phyloP scores from a whole-genome alignment of 92 coral and sea anemone genomes.

The Pocillopora grandis region DNA sequence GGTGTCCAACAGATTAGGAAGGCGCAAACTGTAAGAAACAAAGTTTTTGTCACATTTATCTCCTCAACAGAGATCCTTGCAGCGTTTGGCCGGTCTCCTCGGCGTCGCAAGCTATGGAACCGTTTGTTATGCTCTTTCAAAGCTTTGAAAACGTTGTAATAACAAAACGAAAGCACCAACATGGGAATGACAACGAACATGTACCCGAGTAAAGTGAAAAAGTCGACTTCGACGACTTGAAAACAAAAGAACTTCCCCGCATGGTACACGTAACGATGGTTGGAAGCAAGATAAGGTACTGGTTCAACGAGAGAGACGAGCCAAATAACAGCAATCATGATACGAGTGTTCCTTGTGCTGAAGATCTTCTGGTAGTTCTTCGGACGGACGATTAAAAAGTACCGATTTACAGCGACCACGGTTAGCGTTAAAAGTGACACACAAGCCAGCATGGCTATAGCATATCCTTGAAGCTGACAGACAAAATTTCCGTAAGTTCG shows the following conservation, averaged over 20 bases:
- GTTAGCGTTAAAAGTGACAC: slow-evolving; percentile 77
- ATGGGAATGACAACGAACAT: slow-evolving; percentile 63
- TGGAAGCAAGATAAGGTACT: slow-evolving; percentile 71
- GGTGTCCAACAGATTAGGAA: slow-evolving; percentile 74
- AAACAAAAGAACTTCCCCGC: slow-evolving; percentile 88
- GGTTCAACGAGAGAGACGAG: slow-evolving; percentile 64
- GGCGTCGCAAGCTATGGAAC: slow-evolving; percentile 32
- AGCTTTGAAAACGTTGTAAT: slow-evolving; percentile 63
- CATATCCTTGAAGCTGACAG: slow-evolving; percentile 77
- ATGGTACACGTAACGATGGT: slow-evolving; percentile 76
- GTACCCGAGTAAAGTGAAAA: slow-evolving; percentile 74
- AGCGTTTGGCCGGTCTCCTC: slow-evolving; percentile 17
- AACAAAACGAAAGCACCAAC: slow-evolving; percentile 59
- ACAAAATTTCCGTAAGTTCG: slow-evolving; percentile 75
- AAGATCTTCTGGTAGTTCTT: slow-evolving; percentile 55
- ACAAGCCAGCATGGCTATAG: slow-evolving; percentile 64
- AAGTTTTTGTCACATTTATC: slow-evolving; percentile 67
- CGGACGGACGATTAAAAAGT: slow-evolving; percentile 81
- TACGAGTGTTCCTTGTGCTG: slow-evolving; percentile 61
- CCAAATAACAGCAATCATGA: slow-evolving; percentile 72
- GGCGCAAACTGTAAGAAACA: slow-evolving; percentile 71
- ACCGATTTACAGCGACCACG: slow-evolving; percentile 76
- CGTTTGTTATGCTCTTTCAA: slow-evolving; percentile 60
- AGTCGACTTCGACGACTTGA: slow-evolving; percentile 71
- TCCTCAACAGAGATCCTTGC: slow-evolving; percentile 58